Evolutionary conservation across 2,797 vertebrate genomes (phyloP), one percentile per base, ranked within the genome.

Genomic region (Rhodeus uyekii): DNA sequence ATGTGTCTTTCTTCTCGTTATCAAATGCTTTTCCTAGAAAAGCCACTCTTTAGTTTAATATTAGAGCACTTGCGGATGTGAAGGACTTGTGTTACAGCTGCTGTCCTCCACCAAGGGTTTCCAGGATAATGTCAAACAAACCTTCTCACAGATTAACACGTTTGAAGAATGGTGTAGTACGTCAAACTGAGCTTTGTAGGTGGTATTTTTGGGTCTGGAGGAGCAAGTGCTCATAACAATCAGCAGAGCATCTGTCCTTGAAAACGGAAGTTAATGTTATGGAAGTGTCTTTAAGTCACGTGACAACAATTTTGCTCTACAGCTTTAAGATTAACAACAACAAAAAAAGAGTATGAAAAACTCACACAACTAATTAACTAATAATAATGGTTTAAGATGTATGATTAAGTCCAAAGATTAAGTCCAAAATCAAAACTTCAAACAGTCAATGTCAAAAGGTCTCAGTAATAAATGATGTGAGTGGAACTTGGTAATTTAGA

Each of bases 61-160:
- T 5, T 19, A 72, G 24, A 46, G 27, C 9, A 3, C 69, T 50
- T 19, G 24, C 29, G 10, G 76, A n/a, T 74, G 42, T 64, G 27
- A 55, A 60, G 8, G 19, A 67, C 34, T 65, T n/a, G 72, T 32
- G 39, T 38, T 83, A 68, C 46, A 63, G 39, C 60, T n/a, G 64
- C 46, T 72, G 55, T 80, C 27, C 22, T 75, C 39, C 24, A 78
- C 34, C 34, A 19, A 55, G 63, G 53, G 61, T 82, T 32, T 76
- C 55, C 16, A 58, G 10, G 18, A 50, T 27, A 44, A 81, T 73
- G 34, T 44, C 78, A 60, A 61, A 67, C 24, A 32, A 44, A 55
- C n/a, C 32, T 78, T 78, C 82, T 67, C 13, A 84, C 14, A 79
- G 82, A 74, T 84, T 79, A 84, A 32, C 60, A 42, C 76, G 7